Conservation (phyloP, 2,888 invertebrate species). For the Rhorus exstirpatorius region DNA sequence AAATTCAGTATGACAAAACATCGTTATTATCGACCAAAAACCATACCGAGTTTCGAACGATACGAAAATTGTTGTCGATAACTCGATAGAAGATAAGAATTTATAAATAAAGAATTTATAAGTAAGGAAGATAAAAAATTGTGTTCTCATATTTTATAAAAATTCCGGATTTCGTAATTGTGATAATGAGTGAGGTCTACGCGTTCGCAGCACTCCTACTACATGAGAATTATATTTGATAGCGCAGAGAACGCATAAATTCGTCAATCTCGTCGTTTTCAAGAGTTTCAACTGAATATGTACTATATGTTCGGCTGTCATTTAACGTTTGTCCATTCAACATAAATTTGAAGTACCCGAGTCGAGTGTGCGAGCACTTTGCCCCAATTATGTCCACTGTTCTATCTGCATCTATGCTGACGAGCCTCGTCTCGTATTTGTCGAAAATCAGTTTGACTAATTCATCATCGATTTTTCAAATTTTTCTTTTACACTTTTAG, state of each 20-base stretch:
- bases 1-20: no score
- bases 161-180: no score
- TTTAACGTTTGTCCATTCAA: not conserved
- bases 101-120: no score
- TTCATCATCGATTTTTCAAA: not conserved
- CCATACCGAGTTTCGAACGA: no score
- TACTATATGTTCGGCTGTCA: constrained; percentile 10
- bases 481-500: no score
- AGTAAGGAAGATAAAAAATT: no score
- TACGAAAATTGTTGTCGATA: no score
- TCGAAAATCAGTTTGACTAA: not conserved
- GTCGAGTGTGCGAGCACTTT: constrained; percentile 2
- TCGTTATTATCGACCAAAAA: no score
- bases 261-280: not conserved
- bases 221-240: not conserved
- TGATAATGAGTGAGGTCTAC: not conserved
- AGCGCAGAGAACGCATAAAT: not conserved
- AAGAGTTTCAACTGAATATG: not conserved
- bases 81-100: no score
- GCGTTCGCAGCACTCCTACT: not conserved
- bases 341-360: constrained; percentile 10
- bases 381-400: constrained; percentile 35
- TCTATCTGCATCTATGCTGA: not conserved
- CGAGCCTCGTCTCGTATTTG: constrained; percentile 14
- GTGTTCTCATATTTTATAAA: no score